Percentiles rank a stretch among this genome's conserved stretches.
Conservation (phyloP, 2,113 vertebrate species). For the Apistogramma diplotaenia region DNA sequence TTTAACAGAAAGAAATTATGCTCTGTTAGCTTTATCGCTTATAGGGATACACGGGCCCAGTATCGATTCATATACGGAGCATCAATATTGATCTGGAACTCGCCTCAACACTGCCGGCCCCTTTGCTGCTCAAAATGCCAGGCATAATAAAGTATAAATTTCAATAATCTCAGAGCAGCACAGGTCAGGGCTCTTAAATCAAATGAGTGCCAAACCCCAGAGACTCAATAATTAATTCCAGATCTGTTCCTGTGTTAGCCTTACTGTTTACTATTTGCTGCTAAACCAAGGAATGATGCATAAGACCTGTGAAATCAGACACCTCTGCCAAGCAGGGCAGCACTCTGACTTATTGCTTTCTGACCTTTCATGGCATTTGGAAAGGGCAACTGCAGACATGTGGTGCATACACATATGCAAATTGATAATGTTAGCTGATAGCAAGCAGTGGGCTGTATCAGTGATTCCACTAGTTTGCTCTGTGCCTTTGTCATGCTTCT, state of each 20-base stretch:
- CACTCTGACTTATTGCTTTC: constrained; percentile 51
- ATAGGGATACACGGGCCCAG: background rate
- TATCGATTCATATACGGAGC: constrained; percentile 15
- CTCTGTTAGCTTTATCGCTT: background rate
- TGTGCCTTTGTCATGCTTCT: background rate
- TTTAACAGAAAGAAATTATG: background rate
- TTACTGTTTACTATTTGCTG: constrained; percentile 30
- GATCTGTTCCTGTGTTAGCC: constrained; percentile 21
- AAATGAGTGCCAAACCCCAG: background rate
- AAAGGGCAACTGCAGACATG: constrained; percentile 58
- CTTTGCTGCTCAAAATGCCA: background rate
- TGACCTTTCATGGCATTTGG: constrained; percentile 66
- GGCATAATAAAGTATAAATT: background rate
- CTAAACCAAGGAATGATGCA: constrained; percentile 10
- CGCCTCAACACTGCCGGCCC: background rate
- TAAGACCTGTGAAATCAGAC: constrained; percentile 13
- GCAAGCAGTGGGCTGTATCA: background rate
- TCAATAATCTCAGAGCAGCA: background rate
- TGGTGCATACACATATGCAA: constrained; percentile 46
- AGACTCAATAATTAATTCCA: constrained; percentile 14
- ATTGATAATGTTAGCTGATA: constrained; percentile 38
- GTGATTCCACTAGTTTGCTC: constrained; percentile 19
- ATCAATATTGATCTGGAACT: constrained; percentile 16
- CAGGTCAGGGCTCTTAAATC: background rate
- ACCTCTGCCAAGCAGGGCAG: background rate